phyloP scores from a whole-genome alignment of 2,888 invertebrate species.

The Molorchus minor region DNA sequence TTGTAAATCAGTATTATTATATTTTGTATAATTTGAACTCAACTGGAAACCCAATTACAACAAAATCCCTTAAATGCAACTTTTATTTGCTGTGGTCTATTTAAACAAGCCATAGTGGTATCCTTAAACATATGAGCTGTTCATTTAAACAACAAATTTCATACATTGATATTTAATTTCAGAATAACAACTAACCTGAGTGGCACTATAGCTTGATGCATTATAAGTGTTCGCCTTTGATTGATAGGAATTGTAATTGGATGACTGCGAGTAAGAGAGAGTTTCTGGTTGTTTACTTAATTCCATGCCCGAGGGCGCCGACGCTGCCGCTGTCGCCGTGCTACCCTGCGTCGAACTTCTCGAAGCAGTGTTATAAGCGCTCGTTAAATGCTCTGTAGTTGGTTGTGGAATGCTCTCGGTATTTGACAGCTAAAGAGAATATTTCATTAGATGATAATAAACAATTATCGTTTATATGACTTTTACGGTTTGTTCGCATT shows the following conservation, averaged over 20 bases:
- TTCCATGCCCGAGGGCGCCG: slow-evolving; percentile 46
- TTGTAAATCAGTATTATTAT: too few species aligned
- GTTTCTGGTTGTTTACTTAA: slow-evolving; percentile 58
- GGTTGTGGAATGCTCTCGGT: slow-evolving; percentile 60
- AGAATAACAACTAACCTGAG: slow-evolving; percentile 55
- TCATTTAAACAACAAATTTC: not conserved
- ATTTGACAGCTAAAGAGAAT: slow-evolving; percentile 55
- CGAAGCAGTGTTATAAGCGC: slow-evolving; percentile 58
- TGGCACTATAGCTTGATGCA: slow-evolving; percentile 53
- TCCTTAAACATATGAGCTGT: too few species aligned
- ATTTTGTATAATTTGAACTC: too few species aligned
- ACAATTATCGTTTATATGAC: too few species aligned
- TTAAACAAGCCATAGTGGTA: too few species aligned
- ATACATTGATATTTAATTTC: not conserved
- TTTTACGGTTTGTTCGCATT: too few species aligned
- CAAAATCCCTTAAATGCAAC: too few species aligned
- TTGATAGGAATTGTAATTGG: slow-evolving; percentile 61
- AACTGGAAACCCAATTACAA: too few species aligned
- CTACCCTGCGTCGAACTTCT: slow-evolving; percentile 57
- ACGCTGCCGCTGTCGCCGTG: slow-evolving; percentile 45
- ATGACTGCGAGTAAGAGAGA: slow-evolving; percentile 62
- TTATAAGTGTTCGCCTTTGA: slow-evolving; percentile 56
- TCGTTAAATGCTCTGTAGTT: slow-evolving; percentile 57
- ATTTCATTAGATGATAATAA: too few species aligned
- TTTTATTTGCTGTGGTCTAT: too few species aligned